phyloP scores from a whole-genome alignment of 2,797 vertebrate genomes.

The Picus viridis region DNA sequence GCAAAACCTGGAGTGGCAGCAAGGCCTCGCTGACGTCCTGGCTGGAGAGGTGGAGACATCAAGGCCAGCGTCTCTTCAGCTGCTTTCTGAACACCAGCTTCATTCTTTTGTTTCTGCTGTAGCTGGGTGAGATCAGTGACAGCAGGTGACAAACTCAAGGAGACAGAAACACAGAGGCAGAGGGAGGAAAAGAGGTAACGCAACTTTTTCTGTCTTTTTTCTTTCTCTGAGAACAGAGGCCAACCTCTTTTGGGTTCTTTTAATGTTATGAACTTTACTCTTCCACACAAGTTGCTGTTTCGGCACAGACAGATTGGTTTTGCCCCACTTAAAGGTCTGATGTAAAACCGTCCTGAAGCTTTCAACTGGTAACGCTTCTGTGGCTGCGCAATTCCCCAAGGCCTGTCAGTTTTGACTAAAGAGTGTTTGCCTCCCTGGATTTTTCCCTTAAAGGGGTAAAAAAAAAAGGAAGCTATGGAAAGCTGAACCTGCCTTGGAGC shows the following conservation, averaged over 20 bases:
- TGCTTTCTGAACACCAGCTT: conserved; percentile 27
- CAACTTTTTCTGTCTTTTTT: neutral
- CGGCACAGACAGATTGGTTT: rapidly evolving
- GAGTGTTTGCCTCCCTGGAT: neutral
- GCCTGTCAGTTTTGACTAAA: conserved; percentile 2
- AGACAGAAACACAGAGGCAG: neutral
- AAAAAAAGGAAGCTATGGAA: neutral
- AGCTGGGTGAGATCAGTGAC: conserved; percentile 32
- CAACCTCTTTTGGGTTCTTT: neutral
- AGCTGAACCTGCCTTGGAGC: neutral
- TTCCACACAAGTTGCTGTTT: neutral
- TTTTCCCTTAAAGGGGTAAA: neutral
- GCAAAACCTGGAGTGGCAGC: neutral
- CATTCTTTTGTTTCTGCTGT: neutral
- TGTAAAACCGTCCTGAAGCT: neutral
- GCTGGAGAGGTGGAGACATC: conserved; percentile 47
- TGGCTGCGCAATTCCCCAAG: neutral
- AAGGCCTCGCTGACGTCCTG: neutral
- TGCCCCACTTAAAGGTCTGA: neutral
- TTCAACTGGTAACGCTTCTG: neutral
- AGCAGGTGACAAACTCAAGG: conserved; percentile 29
- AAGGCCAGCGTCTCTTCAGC: neutral
- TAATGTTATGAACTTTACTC: neutral
- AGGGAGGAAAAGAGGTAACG: conserved; percentile 57
- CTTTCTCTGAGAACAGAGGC: neutral